Percentiles rank a stretch among this genome's conserved stretches.
Evolutionary conservation across 2,113 vertebrate genomes (phyloP).

Genomic region (Suncus etruscus): DNA sequence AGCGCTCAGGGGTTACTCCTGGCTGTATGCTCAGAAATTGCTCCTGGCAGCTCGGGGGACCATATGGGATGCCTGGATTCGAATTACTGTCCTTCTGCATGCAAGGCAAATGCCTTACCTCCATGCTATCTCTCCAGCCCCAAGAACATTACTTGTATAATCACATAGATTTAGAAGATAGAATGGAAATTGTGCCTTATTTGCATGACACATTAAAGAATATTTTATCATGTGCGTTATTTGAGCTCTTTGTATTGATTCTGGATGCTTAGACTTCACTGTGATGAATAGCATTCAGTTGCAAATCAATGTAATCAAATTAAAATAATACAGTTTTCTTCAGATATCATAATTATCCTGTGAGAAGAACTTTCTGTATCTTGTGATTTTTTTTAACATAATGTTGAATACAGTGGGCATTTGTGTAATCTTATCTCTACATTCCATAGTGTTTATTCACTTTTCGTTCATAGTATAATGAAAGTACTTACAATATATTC

Average conservation of each 20-base stretch:
- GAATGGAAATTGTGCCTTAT: too few relatives aligned
- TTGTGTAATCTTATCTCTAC: neutral
- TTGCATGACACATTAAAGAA: neutral
- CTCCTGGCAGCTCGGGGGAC: too few relatives aligned
- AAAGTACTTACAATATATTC: neutral
- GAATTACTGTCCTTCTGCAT: too few relatives aligned
- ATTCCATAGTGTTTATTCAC: neutral
- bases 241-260: constrained; percentile 2
- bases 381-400: neutral
- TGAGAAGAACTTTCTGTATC: constrained; percentile 15
- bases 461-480: constrained; percentile 9
- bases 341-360: neutral
- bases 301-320: constrained; percentile 22
- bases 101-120: too few relatives aligned
- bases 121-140: too few relatives aligned
- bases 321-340: neutral
- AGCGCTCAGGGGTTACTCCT: too few relatives aligned
- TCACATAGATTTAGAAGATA: neutral
- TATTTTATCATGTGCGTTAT: neutral
- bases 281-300: neutral
- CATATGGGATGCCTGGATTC: too few relatives aligned
- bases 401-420: neutral
- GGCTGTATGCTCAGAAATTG: too few relatives aligned
- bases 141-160: too few relatives aligned
- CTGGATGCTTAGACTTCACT: constrained; percentile 15